Base-by-base conservation (phyloP, 2,888 invertebrate species). In the Ophion slaviceki region DNA sequence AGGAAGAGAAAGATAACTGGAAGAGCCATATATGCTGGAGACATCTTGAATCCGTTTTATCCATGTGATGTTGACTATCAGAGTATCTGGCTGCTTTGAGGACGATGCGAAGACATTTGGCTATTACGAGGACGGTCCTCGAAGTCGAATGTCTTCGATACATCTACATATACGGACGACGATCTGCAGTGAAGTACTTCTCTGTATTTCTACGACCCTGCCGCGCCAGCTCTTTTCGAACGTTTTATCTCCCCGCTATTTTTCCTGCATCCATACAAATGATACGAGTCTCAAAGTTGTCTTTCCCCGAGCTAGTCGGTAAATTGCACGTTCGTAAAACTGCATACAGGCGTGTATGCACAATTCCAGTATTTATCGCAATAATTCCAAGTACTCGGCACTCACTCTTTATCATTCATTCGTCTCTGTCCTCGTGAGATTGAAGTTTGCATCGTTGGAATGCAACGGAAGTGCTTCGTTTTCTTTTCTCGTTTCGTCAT, bases 331-430 rank as follows among this genome's bases (percentile, higher is more conserved):
- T 53, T 17, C 17, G 53, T 53, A 53, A 14, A 53, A 17, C 17
- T 17, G 17, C 53, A 14, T 53, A 17, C 14, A 53, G 53, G 5
- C 6, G 40, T 7, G 40, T 53, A 53, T 17, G 53, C 53, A 17
- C 17, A 14, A 11, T 17, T 53, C 20, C 45, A 47, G 32, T 74
- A 78, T 67, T 62, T 78, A 57, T 78, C 74, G 82, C 64, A 85
- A 86, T 86, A 87, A 85, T 86, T 84, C 77, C 53, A 87, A 89
- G 86, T 87, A 77, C 82, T 87, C 80, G 70, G 77, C 68, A 77
- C 72, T 53, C 67, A 68, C 28, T 72, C 80, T 81, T 81, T 45
- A 72, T 81, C 74, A 74, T 75, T 53, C 64, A 40, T 47, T 32
- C 32, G 53, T 74, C 71, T 67, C 72, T 76, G 72, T 80, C 66